Evolutionary conservation across 2,797 vertebrate genomes (phyloP).

Genomic region (Amniataba percoides): DNA sequence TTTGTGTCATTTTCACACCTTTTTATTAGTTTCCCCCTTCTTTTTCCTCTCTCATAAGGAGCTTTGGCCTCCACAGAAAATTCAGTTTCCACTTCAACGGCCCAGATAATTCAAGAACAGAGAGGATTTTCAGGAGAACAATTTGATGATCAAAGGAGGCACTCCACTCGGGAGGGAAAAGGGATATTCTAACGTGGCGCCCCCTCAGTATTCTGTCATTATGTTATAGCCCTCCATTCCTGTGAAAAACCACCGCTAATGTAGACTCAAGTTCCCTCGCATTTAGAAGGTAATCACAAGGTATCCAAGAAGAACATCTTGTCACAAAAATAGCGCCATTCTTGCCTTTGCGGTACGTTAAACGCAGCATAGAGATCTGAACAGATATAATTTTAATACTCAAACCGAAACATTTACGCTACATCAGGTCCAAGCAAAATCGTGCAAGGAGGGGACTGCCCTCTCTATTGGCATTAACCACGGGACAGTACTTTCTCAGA

Average conservation of each 20-base stretch:
- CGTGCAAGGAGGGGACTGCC: slow-evolving; percentile 16
- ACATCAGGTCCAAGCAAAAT: slow-evolving; percentile 30
- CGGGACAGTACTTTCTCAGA: slow-evolving; percentile 57
- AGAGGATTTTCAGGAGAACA: slow-evolving; percentile 82
- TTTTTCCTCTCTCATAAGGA: slow-evolving; percentile 65
- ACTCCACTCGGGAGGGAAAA: slow-evolving; percentile 65
- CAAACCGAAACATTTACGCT: slow-evolving; percentile 28
- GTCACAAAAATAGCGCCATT: slow-evolving; percentile 14
- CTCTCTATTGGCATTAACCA: slow-evolving; percentile 43
- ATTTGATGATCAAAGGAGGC: slow-evolving; percentile 84
- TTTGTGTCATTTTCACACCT: slow-evolving; percentile 72
- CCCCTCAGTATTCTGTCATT: slow-evolving; percentile 64
- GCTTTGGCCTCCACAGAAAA: slow-evolving; percentile 74
- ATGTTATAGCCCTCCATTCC: slow-evolving; percentile 63
- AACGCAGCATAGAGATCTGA: background rate
- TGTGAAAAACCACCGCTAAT: slow-evolving; percentile 45
- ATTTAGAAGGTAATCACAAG: slow-evolving; percentile 55
- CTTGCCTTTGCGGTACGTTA: slow-evolving; percentile 1
- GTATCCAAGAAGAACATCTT: slow-evolving; percentile 27
- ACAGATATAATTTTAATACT: slow-evolving; percentile 36
- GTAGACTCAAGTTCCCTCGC: slow-evolving; percentile 55
- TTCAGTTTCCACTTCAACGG: slow-evolving; percentile 80
- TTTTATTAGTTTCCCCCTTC: slow-evolving; percentile 66
- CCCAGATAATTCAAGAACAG: slow-evolving; percentile 82
- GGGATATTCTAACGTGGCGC: slow-evolving; percentile 67